Conservation (phyloP, 2,113 vertebrate genomes). For the Sinocyclocheilus anophthalmus region DNA sequence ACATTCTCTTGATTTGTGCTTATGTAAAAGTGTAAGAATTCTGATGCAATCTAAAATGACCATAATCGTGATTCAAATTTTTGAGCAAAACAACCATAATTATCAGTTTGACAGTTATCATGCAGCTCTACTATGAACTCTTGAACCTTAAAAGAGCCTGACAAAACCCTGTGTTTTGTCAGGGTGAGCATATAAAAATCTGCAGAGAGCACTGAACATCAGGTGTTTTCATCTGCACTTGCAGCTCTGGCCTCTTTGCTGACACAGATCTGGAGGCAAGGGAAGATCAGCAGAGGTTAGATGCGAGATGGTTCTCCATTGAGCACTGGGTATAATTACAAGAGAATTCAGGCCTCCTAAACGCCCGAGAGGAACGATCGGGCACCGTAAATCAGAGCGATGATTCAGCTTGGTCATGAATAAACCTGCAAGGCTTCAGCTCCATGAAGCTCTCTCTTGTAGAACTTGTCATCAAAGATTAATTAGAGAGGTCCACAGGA, state of each 20-base stretch:
- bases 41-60: too few relatives aligned
- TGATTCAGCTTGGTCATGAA: constrained; percentile 55
- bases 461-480: constrained; percentile 45
- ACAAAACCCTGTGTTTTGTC: not conserved
- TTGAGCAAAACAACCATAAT: too few relatives aligned
- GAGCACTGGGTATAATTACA: constrained; percentile 39
- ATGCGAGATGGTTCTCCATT: not conserved
- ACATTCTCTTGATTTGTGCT: too few relatives aligned
- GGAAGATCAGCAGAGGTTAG: constrained; percentile 1
- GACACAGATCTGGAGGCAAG: not conserved
- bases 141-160: not conserved
- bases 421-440: constrained; percentile 36
- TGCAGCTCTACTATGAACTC: not conserved
- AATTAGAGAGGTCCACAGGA: constrained; percentile 42
- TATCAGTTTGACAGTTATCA: too few relatives aligned
- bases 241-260: constrained; percentile 22
- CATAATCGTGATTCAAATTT: too few relatives aligned
- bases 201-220: constrained; percentile 8
- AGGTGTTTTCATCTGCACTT: not conserved
- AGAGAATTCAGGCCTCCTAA: constrained; percentile 56
- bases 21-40: too few relatives aligned
- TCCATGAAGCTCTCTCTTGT: constrained; percentile 37
- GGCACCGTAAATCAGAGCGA: constrained; percentile 62
- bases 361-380: constrained; percentile 40
- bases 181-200: not conserved